A percentile compares a stretch with the other conserved stretches of the same genome.
These are phyloP conservation scores for Perca schrenkii DNA, from an alignment of 2,113 vertebrate species.

Conservation along the genomic window DNA sequence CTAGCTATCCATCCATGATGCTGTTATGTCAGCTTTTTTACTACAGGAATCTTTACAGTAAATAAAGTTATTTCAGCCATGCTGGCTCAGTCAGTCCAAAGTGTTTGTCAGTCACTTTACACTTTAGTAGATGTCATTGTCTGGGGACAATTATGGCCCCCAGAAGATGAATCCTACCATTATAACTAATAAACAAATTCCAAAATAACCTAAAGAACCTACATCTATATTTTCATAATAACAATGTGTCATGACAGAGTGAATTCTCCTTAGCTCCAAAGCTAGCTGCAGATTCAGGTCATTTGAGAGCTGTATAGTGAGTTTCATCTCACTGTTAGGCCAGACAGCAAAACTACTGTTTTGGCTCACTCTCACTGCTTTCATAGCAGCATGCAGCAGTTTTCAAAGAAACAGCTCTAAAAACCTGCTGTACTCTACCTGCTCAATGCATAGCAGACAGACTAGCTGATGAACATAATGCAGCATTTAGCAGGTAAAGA, in stretches of 20 bases:
- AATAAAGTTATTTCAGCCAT: too few species aligned
- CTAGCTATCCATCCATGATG: neutral
- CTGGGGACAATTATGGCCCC: neutral
- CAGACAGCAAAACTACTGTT: neutral
- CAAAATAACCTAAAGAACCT: neutral
- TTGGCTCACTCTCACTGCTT: neutral
- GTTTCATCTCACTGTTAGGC: neutral
- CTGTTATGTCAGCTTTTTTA: too few species aligned
- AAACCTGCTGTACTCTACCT: neutral
- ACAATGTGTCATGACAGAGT: neutral
- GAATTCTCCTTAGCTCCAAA: neutral
- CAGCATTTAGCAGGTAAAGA: constrained; percentile 7
- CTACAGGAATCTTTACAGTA: too few species aligned
- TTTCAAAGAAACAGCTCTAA: neutral
- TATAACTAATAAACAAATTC: constrained; percentile 6
- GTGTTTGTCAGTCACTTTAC: neutral
- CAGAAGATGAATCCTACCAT: constrained; percentile 1
- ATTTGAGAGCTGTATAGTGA: neutral
- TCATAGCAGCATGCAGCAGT: constrained; percentile 10
- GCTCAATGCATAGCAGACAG: neutral
- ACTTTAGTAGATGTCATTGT: neutral
- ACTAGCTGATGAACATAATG: constrained; percentile 9
- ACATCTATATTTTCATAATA: neutral
- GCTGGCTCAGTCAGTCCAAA: neutral
- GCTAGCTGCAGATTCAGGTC: neutral